These are phyloP conservation scores for Hartigia nigra DNA, from an alignment of 2,888 invertebrate genomes.

Conservation along the genomic window DNA sequence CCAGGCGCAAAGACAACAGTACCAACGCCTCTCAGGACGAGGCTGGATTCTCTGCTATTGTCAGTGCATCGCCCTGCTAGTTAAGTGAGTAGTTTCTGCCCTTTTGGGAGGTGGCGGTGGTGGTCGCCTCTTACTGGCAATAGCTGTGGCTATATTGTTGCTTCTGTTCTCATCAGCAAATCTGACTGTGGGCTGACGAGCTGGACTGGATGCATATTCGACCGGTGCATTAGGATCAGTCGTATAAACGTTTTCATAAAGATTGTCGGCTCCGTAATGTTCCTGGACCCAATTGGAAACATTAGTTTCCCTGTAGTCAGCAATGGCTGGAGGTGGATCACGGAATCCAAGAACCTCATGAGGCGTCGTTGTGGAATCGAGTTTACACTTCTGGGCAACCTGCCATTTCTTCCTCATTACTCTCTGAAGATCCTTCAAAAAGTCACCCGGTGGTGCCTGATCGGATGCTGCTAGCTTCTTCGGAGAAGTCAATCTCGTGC, in stretches of 20 bases:
- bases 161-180: conserved; percentile 60
- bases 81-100: conserved; percentile 87
- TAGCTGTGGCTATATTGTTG: conserved; percentile 60
- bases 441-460: conserved; percentile 82
- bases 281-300: conserved; percentile 92
- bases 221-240: conserved; percentile 65
- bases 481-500: conserved; percentile 72
- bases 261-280: conserved; percentile 80
- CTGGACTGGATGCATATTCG: conserved; percentile 65
- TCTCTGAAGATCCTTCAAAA: conserved; percentile 87
- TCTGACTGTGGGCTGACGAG: conserved; percentile 48
- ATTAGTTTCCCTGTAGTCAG: conserved; percentile 83
- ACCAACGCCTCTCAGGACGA: conserved; percentile 56
- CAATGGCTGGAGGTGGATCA: conserved; percentile 78
- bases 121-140: conserved; percentile 75
- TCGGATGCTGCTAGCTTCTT: conserved; percentile 80
- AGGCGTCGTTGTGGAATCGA: conserved; percentile 88
- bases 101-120: conserved; percentile 93
- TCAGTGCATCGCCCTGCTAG: conserved; percentile 68
- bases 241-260: conserved; percentile 82
- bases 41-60: conserved; percentile 61
- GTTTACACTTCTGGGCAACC: conserved; percentile 91
- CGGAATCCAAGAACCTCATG: conserved; percentile 92
- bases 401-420: conserved; percentile 96
- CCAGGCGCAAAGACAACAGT: conserved; percentile 58